Conservation (phyloP, 2,797 vertebrate species). For the Tapera naevia region DNA sequence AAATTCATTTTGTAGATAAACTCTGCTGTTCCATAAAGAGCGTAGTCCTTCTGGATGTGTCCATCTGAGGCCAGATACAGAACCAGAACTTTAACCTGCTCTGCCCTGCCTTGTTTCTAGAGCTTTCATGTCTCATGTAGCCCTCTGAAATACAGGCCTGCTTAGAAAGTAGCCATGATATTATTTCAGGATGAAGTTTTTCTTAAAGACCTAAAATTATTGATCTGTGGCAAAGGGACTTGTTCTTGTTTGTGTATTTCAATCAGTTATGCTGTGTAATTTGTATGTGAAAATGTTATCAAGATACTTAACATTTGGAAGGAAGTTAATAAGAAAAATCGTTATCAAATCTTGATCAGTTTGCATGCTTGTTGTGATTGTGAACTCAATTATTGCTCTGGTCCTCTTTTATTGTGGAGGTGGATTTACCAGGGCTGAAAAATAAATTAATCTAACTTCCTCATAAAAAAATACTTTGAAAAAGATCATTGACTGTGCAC, state of each 20-base stretch:
- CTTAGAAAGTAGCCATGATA: not conserved
- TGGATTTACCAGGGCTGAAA: not conserved
- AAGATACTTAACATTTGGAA: not conserved
- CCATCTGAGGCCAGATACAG: not conserved
- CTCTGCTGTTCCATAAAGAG: not conserved
- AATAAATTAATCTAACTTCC: slow-evolving; percentile 15
- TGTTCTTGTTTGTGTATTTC: not conserved
- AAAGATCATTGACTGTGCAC: not conserved
- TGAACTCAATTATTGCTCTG: not conserved
- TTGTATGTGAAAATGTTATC: not conserved
- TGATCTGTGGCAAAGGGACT: not conserved
- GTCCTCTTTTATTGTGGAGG: not conserved
- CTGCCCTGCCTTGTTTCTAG: not conserved
- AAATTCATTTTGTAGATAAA: not conserved
- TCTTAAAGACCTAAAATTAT: not conserved
- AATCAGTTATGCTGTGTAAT: not conserved
- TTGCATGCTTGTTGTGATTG: not conserved
- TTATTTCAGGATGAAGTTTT: not conserved
- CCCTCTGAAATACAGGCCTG: not conserved
- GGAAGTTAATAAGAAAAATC: not conserved
- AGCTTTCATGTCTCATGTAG: not conserved
- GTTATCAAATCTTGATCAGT: not conserved
- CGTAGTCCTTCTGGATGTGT: not conserved
- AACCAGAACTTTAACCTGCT: not conserved
- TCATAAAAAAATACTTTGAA: not conserved